Percentiles rank a stretch among this genome's conserved stretches.
Conservation (phyloP, 2,113 vertebrate genomes). For the Alosa alosa region DNA sequence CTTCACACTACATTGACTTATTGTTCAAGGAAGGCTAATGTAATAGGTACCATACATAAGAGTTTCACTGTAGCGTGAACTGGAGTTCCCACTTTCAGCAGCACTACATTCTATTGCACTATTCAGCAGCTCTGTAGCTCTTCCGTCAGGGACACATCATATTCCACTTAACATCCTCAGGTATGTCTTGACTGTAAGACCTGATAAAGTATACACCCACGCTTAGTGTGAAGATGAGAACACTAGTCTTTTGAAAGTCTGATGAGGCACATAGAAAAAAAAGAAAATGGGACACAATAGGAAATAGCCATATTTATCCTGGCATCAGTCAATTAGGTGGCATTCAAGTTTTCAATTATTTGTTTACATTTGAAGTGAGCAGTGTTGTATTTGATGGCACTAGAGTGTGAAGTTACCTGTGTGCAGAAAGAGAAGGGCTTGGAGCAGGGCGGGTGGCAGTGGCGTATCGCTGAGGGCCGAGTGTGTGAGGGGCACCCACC, state of each 20-base stretch:
- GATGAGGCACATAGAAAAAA: too few species aligned
- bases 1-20: slow-evolving; percentile 3
- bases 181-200: background rate
- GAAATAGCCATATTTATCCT: too few species aligned
- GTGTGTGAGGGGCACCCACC: slow-evolving; percentile 84
- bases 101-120: background rate
- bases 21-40: background rate
- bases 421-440: slow-evolving; percentile 97
- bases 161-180: background rate
- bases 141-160: background rate
- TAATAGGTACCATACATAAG: background rate
- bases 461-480: slow-evolving; percentile 77
- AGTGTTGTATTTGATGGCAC: background rate
- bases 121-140: background rate
- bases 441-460: slow-evolving; percentile 86
- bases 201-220: too few species aligned
- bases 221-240: background rate
- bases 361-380: too few species aligned
- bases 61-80: background rate
- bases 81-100: background rate
- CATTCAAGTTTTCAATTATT: too few species aligned
- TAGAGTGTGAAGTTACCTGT: slow-evolving; percentile 79
- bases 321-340: too few species aligned
- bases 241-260: background rate
- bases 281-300: too few species aligned